These are phyloP conservation scores for Geotrupes spiniger DNA, from an alignment of 2,888 invertebrate genomes.

Conservation along the genomic window DNA sequence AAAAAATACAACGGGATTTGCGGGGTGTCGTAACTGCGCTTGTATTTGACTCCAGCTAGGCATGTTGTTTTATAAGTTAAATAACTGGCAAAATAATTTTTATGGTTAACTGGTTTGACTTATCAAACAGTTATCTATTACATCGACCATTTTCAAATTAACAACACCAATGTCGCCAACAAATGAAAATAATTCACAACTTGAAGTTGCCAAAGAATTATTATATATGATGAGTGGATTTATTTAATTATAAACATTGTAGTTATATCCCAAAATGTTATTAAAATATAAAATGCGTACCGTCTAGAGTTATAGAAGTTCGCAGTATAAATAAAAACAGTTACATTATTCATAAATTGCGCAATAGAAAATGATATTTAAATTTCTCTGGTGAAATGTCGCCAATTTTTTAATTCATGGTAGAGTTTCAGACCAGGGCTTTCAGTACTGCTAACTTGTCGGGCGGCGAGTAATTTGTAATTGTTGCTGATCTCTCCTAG, in stretches of 20 bases:
- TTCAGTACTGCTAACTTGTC: slow-evolving; percentile 52
- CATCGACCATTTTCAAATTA: too few species aligned
- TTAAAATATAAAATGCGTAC: too few species aligned
- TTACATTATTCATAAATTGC: too few species aligned
- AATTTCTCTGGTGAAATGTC: slow-evolving; percentile 4
- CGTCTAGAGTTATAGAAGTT: too few species aligned
- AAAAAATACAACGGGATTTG: slow-evolving; percentile 98
- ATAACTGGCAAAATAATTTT: background rate
- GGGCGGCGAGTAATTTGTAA: slow-evolving; percentile 56
- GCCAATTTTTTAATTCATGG: slow-evolving; percentile 54
- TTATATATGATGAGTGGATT: too few species aligned
- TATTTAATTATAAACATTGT: too few species aligned
- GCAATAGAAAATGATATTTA: too few species aligned
- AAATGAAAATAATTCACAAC: too few species aligned
- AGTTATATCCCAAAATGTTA: too few species aligned
- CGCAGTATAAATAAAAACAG: too few species aligned
- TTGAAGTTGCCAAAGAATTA: too few species aligned
- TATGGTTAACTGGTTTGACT: background rate
- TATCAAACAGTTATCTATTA: background rate
- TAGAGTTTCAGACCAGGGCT: slow-evolving; percentile 58
- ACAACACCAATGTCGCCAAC: too few species aligned
- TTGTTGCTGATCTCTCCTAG: slow-evolving; percentile 48
- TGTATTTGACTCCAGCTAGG: slow-evolving; percentile 96
- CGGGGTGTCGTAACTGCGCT: slow-evolving; percentile 81
- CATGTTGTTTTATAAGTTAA: slow-evolving; percentile 56